Evolutionary conservation across 2,888 invertebrate genomes (phyloP).

Genomic region (Tetrapedia diversipes): DNA sequence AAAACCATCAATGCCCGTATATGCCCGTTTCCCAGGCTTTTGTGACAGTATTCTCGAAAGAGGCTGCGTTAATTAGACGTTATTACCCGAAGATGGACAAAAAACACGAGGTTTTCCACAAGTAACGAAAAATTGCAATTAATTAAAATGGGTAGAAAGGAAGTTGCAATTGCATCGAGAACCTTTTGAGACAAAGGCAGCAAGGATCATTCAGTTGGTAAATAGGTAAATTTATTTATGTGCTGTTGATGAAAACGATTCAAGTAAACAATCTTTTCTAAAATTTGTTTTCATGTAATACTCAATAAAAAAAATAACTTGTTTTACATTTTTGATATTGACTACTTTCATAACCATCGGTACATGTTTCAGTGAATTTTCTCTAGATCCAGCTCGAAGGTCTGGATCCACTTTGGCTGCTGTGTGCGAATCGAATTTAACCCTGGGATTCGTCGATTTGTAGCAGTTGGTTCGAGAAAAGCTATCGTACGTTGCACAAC

Average conservation of each 20-base stretch:
- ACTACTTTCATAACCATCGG: conserved; percentile 42
- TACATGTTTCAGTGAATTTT: background rate
- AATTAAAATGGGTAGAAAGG: background rate
- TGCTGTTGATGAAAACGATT: no score
- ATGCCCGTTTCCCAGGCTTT: conserved; percentile 35
- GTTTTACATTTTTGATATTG: no score
- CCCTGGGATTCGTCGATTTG: background rate
- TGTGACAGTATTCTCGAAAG: conserved; percentile 16
- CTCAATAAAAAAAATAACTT: no score
- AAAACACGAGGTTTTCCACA: background rate
- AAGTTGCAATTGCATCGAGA: no score
- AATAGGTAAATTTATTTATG: no score
- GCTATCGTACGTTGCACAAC: conserved; percentile 22
- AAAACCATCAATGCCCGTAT: conserved; percentile 20
- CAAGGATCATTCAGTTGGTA: background rate
- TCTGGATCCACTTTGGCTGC: background rate
- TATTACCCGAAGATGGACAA: conserved; percentile 1
- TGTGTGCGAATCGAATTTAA: background rate
- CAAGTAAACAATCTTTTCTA: no score
- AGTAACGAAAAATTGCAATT: background rate
- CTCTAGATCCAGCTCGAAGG: background rate
- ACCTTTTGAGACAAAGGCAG: background rate
- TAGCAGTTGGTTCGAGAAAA: conserved; percentile 18
- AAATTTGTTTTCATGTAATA: no score
- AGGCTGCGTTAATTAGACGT: conserved; percentile 28